Percentiles rank a stretch among this genome's conserved stretches.
Evolutionary conservation across 2,113 vertebrate species (phyloP).

Genomic region (Hippocampus zosterae): DNA sequence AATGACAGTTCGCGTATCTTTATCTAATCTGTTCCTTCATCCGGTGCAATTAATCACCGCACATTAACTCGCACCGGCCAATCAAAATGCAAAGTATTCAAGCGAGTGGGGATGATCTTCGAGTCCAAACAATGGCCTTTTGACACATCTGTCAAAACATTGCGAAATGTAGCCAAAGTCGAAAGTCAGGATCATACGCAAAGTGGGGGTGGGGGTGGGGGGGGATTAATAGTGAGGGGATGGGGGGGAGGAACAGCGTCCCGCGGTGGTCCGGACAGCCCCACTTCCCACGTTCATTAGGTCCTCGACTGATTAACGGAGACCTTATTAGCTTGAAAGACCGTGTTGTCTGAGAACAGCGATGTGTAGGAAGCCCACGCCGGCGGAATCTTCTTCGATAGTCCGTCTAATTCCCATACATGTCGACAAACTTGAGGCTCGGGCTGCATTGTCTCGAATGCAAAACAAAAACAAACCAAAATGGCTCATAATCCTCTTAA

Average conservation of each 20-base stretch:
- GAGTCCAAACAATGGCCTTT: slow-evolving; percentile 22
- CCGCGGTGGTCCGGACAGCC: slow-evolving; percentile 24
- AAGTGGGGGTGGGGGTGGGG: slow-evolving; percentile 25
- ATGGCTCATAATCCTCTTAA: slow-evolving; percentile 60
- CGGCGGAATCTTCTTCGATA: slow-evolving; percentile 55
- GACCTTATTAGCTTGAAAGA: slow-evolving; percentile 59
- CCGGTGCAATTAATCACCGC: slow-evolving; percentile 15
- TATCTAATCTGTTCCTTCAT: slow-evolving; percentile 29
- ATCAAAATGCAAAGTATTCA: slow-evolving; percentile 23
- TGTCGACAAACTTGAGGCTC: slow-evolving; percentile 41
- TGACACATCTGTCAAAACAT: slow-evolving; percentile 54
- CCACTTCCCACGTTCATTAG: slow-evolving; percentile 66
- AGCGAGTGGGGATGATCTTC: slow-evolving; percentile 4
- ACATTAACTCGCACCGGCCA: slow-evolving; percentile 8
- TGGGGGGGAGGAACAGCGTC: neutral
- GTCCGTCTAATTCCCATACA: slow-evolving; percentile 64
- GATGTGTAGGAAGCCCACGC: slow-evolving; percentile 30
- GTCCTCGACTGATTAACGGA: slow-evolving; percentile 47
- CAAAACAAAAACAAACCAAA: slow-evolving; percentile 57
- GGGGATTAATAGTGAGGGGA: slow-evolving; percentile 34
- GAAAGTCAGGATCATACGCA: slow-evolving; percentile 27
- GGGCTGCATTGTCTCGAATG: slow-evolving; percentile 47
- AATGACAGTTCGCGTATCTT: slow-evolving; percentile 7
- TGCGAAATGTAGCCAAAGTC: slow-evolving; percentile 35
- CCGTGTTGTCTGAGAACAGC: slow-evolving; percentile 49